These are phyloP conservation scores for Cantharis flavilabris DNA, from an alignment of 2,888 invertebrate genomes.

Conservation along the genomic window DNA sequence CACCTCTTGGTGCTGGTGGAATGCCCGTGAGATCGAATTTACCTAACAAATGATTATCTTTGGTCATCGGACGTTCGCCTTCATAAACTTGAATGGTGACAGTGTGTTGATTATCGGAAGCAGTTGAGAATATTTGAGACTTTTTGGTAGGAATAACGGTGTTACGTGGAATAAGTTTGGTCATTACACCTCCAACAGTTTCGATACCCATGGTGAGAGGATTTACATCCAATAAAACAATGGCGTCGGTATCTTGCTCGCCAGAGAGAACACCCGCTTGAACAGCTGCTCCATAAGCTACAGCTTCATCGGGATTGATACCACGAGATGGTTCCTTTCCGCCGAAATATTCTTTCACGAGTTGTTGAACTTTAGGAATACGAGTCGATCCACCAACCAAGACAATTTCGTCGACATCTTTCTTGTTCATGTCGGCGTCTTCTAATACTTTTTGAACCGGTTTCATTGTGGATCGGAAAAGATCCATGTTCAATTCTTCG, in stretches of 20 bases:
- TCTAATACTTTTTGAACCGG: conserved; percentile 95
- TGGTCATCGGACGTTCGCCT: conserved; percentile 99
- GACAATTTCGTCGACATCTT: conserved; percentile 98
- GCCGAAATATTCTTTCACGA: conserved; percentile 93
- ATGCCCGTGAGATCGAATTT: conserved; percentile 98
- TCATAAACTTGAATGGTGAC: conserved; percentile 99
- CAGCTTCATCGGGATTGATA: conserved; percentile 99
- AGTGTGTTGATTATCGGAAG: conserved; percentile 98
- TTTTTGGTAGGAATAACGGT: conserved; percentile 99
- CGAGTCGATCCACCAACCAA: conserved; percentile 98
- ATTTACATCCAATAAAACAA: conserved; percentile 96
- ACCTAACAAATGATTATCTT: conserved; percentile 97
- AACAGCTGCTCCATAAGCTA: conserved; percentile 97
- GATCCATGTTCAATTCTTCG: conserved; percentile 95
- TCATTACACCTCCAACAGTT: conserved; percentile 99
- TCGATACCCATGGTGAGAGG: conserved; percentile 99
- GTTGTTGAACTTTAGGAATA: conserved; percentile 96
- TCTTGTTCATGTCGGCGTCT: conserved; percentile 98
- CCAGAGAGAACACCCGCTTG: conserved; percentile 98
- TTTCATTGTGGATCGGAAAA: conserved; percentile 89
- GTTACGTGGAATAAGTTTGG: conserved; percentile 96
- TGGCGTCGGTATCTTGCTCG: conserved; percentile 95
- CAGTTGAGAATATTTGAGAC: conserved; percentile 98
- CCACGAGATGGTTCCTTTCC: conserved; percentile 98
- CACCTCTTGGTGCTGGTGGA: conserved; percentile 91